Evolutionary conservation across 1,140 invertebrate species (phyloP), one percentile per base, ranked within the genome.

Genomic region (Adoxophyes honmai): DNA sequence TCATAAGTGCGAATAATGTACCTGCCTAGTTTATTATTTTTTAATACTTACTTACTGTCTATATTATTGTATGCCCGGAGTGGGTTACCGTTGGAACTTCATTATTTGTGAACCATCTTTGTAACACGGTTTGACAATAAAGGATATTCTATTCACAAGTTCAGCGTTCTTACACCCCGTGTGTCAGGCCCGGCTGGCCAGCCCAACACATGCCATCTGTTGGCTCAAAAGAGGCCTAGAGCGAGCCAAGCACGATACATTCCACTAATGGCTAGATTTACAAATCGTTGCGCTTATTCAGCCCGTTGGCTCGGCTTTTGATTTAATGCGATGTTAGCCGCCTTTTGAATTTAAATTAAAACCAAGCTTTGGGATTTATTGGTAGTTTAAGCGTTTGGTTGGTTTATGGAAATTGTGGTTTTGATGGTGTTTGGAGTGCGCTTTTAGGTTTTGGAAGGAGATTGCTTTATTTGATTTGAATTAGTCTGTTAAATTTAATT

Each of bases 241-340:
- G 36, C 60, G 52, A 59, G 70, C 72, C 77, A 70, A 71, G 57
- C 65, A 52, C 67, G 62, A 68, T 68, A 73, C 72, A 70, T 71
- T 65, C 64, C 57, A 37, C 52, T 77, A 78, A 73, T 75, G 70
- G 62, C 60, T 35, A 70, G 73, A 80, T 76, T 58, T 80, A 80
- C 73, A 76, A 73, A 78, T 76, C 63, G 68, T 52, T 53, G 34
- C 55, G 70, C 51, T 75, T 72, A 70, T 69, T 71, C 68, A 62
- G 66, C 55, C 63, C 52, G 33, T 21, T 54, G 33, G 34, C 16
- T 34, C 42, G 16, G 42, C 42, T 48, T 48, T 48, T 48, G 42
- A 48, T 48, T 48, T 48, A 48, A 48, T 21, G 42, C 42, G 42
- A 48, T 48, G 21, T 48, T 33, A 48, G 42, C 42, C 21, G 42